Evolutionary conservation across 2,888 invertebrate species (phyloP), one percentile per base, ranked within the genome.

Genomic region (Anorthoa munda): DNA sequence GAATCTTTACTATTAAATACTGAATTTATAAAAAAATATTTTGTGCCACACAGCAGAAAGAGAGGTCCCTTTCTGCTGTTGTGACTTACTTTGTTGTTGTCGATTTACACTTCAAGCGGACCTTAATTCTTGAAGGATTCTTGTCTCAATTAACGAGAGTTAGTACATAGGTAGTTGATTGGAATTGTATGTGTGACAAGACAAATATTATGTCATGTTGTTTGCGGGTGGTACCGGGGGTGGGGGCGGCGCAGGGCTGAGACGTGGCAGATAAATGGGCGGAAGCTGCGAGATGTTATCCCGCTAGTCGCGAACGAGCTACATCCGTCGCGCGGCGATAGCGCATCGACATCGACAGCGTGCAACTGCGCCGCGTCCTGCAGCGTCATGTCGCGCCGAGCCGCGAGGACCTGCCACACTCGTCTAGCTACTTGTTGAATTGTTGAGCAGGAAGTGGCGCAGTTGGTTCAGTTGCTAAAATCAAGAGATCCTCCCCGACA

Each of bases 221-320:
- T 58, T 12, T 12, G 13, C n/a, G 17, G 48, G 48, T 55, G 75
- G 56, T 58, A 65, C 60, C 26, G 67, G 66, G 61, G 59, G 59
- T 53, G 56, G 60, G 65, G 48, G 53, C 46, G 50, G 50, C n/a
- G 67, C 23, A 70, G 59, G 60, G 72, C 77, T 70, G 77, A 79
- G 80, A 83, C 82, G 75, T 85, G 89, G 84, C 90, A 90, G 88
- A 89, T 90, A 90, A 90, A 90, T 91, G 89, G 89, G 84, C 90
- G 92, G 92, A 92, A 90, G 89, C 88, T 81, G 80, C 83, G 77
- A 86, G 89, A 88, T 87, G 85, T 84, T 87, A 88, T 88, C 87
- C 84, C 86, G 83, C 45, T 70, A 72, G 64, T 85, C 64, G 87
- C 79, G 83, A 77, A 87, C 83, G 87, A 84, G 85, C 81, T 87